A percentile compares a stretch with the other conserved stretches of the same genome.
Conservation (phyloP, 2,888 invertebrate species). For the Eledona agricola region DNA sequence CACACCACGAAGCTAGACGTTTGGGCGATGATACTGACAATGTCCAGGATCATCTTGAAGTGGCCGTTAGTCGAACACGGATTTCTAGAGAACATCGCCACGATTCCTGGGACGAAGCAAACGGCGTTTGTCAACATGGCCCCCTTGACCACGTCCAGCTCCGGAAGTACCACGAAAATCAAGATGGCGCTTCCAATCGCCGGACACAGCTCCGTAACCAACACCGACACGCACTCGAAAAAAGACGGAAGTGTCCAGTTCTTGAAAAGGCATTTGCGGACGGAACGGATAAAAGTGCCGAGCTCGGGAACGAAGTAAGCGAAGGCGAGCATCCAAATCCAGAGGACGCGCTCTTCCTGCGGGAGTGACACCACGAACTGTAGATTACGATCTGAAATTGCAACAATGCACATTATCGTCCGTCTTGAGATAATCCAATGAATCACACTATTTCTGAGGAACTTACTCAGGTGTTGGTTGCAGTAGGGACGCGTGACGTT, state of each 20-base stretch:
- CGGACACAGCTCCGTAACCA: constrained; percentile 81
- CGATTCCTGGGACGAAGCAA: constrained; percentile 77
- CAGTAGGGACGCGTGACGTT: constrained; percentile 69
- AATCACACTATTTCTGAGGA: constrained; percentile 1
- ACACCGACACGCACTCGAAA: constrained; percentile 67
- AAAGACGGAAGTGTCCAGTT: constrained; percentile 68
- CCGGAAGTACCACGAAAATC: constrained; percentile 79
- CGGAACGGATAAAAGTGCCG: constrained; percentile 74
- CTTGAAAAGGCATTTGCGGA: constrained; percentile 79
- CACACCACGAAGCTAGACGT: constrained; percentile 74
- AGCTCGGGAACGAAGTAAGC: constrained; percentile 81
- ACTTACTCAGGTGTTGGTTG: constrained; percentile 63
- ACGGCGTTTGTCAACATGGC: constrained; percentile 86
- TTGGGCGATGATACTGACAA: constrained; percentile 72
- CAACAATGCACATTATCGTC: neutral
- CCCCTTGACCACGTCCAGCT: constrained; percentile 82
- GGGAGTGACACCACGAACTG: constrained; percentile 71
- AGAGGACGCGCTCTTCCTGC: constrained; percentile 72
- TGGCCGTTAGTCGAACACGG: constrained; percentile 27
- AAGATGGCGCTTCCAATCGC: constrained; percentile 80
- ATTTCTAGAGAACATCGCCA: constrained; percentile 76
- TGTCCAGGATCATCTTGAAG: constrained; percentile 65
- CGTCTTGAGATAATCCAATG: neutral
- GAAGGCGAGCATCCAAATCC: constrained; percentile 83
- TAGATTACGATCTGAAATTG: constrained; percentile 67